These are phyloP conservation scores for Caenorhabditis virilis DNA, from an alignment of 2,888 invertebrate genomes.

Conservation along the genomic window DNA sequence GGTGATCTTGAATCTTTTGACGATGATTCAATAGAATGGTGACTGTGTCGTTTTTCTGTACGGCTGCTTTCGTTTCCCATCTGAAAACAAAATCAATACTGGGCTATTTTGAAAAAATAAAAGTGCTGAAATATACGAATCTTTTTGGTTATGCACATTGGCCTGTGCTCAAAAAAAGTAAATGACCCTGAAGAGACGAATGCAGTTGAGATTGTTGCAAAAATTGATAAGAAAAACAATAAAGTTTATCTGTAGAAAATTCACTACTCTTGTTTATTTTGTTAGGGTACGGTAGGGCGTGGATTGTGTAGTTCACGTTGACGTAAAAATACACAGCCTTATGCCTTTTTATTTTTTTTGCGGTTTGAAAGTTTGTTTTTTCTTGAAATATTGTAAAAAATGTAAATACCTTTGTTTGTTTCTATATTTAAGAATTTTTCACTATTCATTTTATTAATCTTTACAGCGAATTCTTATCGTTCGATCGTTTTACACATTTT, in stretches of 20 bases:
- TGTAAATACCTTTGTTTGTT: constrained; percentile 2
- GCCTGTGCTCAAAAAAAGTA: no score
- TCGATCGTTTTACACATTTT: not conserved
- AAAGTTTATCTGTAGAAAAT: no score
- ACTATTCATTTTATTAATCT: no score
- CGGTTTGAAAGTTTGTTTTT: no score
- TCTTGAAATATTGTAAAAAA: no score
- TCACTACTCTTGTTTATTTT: not conserved
- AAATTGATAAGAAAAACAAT: no score
- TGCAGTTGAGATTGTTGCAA: no score
- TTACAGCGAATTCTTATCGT: not conserved
- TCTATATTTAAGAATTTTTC: constrained; percentile 4
- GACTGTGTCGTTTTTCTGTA: not conserved
- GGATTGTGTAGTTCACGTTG: constrained; percentile 10
- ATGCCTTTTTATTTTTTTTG: constrained; percentile 4
- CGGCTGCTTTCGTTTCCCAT: constrained; percentile 34
- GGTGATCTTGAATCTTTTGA: constrained; percentile 1
- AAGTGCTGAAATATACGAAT: not conserved
- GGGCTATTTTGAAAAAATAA: not conserved
- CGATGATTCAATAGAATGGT: not conserved
- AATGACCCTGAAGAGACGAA: no score
- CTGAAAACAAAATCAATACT: constrained; percentile 7
- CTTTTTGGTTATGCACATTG: no score
- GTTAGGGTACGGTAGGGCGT: constrained; percentile 9
- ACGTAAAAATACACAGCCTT: constrained; percentile 16